Conservation (phyloP, 1,140 invertebrate species). For the Pseudomyrmex gracilis region DNA sequence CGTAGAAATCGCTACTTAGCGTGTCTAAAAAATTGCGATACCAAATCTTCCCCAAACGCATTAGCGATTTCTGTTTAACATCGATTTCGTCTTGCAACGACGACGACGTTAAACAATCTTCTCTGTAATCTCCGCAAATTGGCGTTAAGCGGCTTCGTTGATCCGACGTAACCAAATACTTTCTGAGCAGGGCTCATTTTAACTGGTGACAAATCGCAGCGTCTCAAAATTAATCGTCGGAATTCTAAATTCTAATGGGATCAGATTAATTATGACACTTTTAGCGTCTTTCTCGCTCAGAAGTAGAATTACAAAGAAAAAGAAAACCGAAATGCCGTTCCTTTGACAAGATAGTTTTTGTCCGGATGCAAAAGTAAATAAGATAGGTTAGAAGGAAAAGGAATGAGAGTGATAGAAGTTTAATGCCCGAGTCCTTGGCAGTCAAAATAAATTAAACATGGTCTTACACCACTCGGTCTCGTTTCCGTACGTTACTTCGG, state of each 20-base stretch:
- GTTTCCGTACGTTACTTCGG: slow-evolving; percentile 37
- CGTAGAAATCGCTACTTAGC: slow-evolving; percentile 22
- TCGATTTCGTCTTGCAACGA: not conserved
- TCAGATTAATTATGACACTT: slow-evolving; percentile 53
- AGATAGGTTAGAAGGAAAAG: slow-evolving; percentile 40
- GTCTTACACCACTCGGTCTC: slow-evolving; percentile 68
- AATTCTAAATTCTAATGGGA: slow-evolving; percentile 16
- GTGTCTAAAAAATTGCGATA: slow-evolving; percentile 30
- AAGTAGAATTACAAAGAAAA: not conserved
- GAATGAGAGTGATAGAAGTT: slow-evolving; percentile 69
- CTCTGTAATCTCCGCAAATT: slow-evolving; percentile 48
- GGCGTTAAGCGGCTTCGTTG: slow-evolving; percentile 21
- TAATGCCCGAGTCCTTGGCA: slow-evolving; percentile 70
- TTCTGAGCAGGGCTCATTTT: not conserved
- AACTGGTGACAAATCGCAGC: slow-evolving; percentile 24
- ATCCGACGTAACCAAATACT: slow-evolving; percentile 37
- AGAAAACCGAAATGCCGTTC: slow-evolving; percentile 18
- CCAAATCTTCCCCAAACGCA: slow-evolving; percentile 8
- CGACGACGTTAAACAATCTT: slow-evolving; percentile 14
- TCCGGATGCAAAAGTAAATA: slow-evolving; percentile 76
- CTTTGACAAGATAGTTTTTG: no score
- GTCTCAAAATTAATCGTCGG: slow-evolving; percentile 31
- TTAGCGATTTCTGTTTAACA: slow-evolving; percentile 52
- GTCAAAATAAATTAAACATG: slow-evolving; percentile 79
- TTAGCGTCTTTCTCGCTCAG: slow-evolving; percentile 49